phyloP scores from a whole-genome alignment of 1,140 invertebrate species.

The roundworm (Caenorhabditis elegans) region WBcel235 BX284605.5:19425001-19425500 shows the following conservation, averaged over 20 bases:
- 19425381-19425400: neutral
- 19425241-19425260: neutral
- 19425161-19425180: neutral
- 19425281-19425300: too few species aligned
- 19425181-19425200: neutral
- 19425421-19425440: neutral
- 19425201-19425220: neutral
- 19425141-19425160: neutral
- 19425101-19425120: neutral
- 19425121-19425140: neutral
- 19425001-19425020: neutral
- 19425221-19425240: neutral
- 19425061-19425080: neutral
- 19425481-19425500: neutral
- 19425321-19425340: neutral
- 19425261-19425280: too few species aligned
- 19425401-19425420: neutral
- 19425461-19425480: neutral
- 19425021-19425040: neutral
- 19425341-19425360: neutral
- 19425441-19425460: neutral
- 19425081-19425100: neutral
- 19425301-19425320: too few species aligned
- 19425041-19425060: neutral
- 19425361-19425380: neutral